Evolutionary conservation across 2,113 vertebrate species (phyloP), one percentile per base, ranked within the genome.

Genomic region (Oreochromis aureus): DNA sequence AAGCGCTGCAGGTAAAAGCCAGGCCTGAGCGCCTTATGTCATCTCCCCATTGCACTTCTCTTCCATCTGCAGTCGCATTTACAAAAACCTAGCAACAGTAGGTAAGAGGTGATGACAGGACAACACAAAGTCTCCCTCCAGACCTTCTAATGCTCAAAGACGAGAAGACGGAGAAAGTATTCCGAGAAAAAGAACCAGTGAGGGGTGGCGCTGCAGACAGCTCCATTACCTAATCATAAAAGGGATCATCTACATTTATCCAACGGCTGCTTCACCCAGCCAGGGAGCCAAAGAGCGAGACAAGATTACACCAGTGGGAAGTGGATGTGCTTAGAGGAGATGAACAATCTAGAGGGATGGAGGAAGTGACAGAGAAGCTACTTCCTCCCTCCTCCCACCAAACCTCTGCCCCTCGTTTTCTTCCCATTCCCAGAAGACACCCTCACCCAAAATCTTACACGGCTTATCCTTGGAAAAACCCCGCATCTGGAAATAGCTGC

Each of bases 181-280:
- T 32, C 10, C 1, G 22, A 32, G 63, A 34, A 32, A 34, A 85
- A 41, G 61, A 78, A n/a, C 32, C 32, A 54, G 80, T 53, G 76
- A 88, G 55, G 54, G 87, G 80, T 9, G 56, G 48, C 24, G 34
- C 69, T 13, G 85, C 85, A 90, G 93, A 95, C 90, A 87, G 89
- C 91, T 94, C 88, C 92, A 93, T 94, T 94, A 93, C 90, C 86
- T 91, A 73, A 83, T 80, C 86, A 94, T 92, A 92, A 93, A 88
- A 83, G 87, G 90, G 90, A 92, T 94, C 93, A 92, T 90, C 89
- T 87, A 89, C 87, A 90, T 89, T 88, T 86, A 92, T 86, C 88
- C 92, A 91, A 51, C 89, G 76, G 86, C 83, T 13, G 56, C 61
- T 85, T 83, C 82, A 81, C 56, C 83, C 88, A 80, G 89, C 86